phyloP scores from a whole-genome alignment of 1,140 invertebrate species.

The Drosophila ercepeae region DNA sequence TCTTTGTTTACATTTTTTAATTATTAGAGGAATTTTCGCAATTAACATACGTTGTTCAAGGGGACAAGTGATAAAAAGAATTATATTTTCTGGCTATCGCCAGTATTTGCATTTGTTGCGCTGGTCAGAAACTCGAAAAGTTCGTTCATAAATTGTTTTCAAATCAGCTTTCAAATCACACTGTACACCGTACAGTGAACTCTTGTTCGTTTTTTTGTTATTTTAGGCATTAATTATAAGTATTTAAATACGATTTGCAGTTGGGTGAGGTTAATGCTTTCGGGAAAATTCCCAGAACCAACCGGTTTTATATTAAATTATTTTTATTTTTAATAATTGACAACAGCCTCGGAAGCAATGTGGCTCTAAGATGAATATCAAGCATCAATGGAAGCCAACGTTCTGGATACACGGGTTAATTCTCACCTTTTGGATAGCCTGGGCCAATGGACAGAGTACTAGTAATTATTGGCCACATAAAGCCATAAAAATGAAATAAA shows the following conservation, averaged over 20 bases:
- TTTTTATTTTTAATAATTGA: conserved; percentile 28
- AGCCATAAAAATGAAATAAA: no score
- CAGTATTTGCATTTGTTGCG: conserved; percentile 28
- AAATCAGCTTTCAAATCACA: conserved; percentile 24
- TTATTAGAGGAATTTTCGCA: conserved; percentile 20
- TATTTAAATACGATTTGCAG: conserved; percentile 9
- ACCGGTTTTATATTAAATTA: conserved; percentile 30
- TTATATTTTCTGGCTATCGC: background rate
- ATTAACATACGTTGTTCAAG: conserved; percentile 34
- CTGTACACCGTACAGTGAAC: conserved; percentile 36
- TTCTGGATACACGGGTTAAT: conserved; percentile 30
- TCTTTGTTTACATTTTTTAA: conserved; percentile 24
- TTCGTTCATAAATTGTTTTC: conserved; percentile 19
- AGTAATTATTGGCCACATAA: background rate
- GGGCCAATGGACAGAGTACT: conserved; percentile 15
- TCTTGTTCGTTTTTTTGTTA: conserved; percentile 18
- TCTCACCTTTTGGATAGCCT: conserved; percentile 32
- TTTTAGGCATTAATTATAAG: conserved; percentile 13
- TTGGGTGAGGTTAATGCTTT: conserved; percentile 32
- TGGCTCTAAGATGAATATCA: conserved; percentile 58
- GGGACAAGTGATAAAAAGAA: background rate
- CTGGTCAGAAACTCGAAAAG: conserved; percentile 42
- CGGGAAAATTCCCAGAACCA: conserved; percentile 21
- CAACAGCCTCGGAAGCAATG: conserved; percentile 49
- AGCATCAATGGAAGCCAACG: conserved; percentile 20